Base-by-base conservation (phyloP, 2,888 invertebrate genomes). In the Leptinotarsa peninsularis region DNA sequence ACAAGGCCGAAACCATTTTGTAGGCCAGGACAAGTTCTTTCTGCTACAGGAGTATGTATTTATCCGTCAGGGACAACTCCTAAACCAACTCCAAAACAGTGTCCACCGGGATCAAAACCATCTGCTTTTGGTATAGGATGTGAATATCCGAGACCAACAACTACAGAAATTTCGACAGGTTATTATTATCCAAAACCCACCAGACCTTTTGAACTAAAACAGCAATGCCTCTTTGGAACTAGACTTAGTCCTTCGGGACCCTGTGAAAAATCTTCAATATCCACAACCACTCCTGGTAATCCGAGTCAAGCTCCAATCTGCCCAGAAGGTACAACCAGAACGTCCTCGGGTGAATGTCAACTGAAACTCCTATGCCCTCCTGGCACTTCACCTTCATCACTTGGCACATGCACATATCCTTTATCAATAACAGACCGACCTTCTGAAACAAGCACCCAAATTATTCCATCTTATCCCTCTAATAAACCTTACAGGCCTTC, bases 391-490 rank as follows among this genome's bases (percentile, higher is more conserved):
- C 58, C 18, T 49, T 76, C 75, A 52, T 78, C 79, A 18, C 67
- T 67, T 18, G 77, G 79, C 56, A 73, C 69, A 27, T 81, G 80
- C 54, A 66, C 71, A 58, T 79, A 76, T 72, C 78, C 80, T 27
- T 71, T 60, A 69, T 70, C 73, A 67, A 73, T 74, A 68, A 70
- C 78, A 76, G 76, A 76, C 77, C 78, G 56, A 77, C 74, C 78
- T 54, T 75, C 71, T 73, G 58, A 77, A 75, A 78, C 79, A 73
- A 76, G 67, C 76, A 76, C 58, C 80, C 75, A 72, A 70, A 56
- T 75, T 78, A 83, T 84, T 75, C 85, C 87, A 67, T 73, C 75
- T 80, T 79, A 81, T 78, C 72, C 79, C 74, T 72, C 78, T 72
- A 73, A 75, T 76, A 76, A 72, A 76, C 77, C 80, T 77, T 80